Evolutionary conservation across 2,888 invertebrate species (phyloP).

Genomic region (Neoaliturus tenellus): DNA sequence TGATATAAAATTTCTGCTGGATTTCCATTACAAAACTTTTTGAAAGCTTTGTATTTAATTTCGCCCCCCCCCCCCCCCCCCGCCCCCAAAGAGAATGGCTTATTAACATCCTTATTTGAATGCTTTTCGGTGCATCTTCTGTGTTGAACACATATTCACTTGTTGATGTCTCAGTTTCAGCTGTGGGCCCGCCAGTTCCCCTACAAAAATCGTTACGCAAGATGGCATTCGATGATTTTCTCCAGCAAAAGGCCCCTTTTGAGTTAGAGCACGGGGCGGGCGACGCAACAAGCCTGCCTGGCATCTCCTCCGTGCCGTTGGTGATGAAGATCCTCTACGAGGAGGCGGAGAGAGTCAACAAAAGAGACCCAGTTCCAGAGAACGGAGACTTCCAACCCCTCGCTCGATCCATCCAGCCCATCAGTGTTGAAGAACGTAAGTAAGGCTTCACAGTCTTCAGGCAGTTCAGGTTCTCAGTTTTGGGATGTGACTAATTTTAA

Average conservation of each 20-base stretch:
- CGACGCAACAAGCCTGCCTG: background rate
- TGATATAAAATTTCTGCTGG: no score
- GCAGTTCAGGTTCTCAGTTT: no score
- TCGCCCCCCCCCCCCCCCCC: no score
- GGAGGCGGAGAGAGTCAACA: background rate
- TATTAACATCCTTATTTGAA: no score
- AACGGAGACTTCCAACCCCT: conserved; percentile 25
- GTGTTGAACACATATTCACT: no score
- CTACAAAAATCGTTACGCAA: no score
- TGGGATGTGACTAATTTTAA: no score
- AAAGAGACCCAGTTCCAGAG: background rate
- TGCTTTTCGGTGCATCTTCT: no score
- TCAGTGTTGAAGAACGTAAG: conserved; percentile 4
- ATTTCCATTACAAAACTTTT: no score
- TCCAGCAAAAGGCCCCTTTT: background rate
- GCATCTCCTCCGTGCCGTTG: background rate
- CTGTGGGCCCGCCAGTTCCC: background rate
- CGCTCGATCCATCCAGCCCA: conserved; percentile 12
- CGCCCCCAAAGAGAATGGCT: no score
- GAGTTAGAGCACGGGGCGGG: background rate
- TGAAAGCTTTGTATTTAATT: no score
- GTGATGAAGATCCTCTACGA: conserved; percentile 22
- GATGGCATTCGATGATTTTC: background rate
- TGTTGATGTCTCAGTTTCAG: background rate
- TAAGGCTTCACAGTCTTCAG: no score